Base-by-base conservation (phyloP, 1,140 invertebrate genomes). In the Drosophila kanapiae region DNA sequence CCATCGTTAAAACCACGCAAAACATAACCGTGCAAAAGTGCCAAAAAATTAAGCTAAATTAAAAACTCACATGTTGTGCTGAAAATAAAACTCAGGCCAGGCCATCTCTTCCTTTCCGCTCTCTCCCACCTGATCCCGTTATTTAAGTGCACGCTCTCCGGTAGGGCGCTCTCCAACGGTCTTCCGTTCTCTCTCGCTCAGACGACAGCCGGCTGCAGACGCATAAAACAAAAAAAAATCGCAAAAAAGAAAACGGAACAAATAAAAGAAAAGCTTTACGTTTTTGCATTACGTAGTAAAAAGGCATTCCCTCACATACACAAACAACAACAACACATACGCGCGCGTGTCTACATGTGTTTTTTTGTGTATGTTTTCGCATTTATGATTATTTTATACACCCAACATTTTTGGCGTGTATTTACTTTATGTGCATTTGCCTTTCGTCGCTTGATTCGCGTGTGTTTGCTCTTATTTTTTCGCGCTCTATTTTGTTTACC, bases 311-410 rank as follows among this genome's bases (percentile, higher is more conserved):
- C 78, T 67, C 53, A 65, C 62, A 80, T 42, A 62, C 48, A 80
- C 45, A 62, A 48, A 80, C 62, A 84, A 38, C 42, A 70, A 37
- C 49, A 33, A 67, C 40, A 65, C 56, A 53, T 18, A 57, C 31
- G 11, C 47, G 35, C 29, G 18, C 29, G 61, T 18, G 13, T 61
- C 40, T 67, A 33, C 42, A 51, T 58, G 47, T 59, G 40, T 59
- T 23, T 71, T 37, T 62, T 33, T 86, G 57, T 78, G 53, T 53
- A 47, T 68, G 62, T 64, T 48, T 71, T 72, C 67, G 53, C 69
- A 77, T 83, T 80, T 84, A 84, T 88, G 85, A 84, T 88, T 90
- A 83, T 87, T 83, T 79, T 61, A 58, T 82, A 72, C 60, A 42
- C 23, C 23, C 53, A 56, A 38, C 18, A 80, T 68, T 53, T 78